Percentiles rank a stretch among this genome's conserved stretches.
These are phyloP conservation scores for Philopotamus ludificatus DNA, from an alignment of 1,140 invertebrate genomes.

Conservation along the genomic window DNA sequence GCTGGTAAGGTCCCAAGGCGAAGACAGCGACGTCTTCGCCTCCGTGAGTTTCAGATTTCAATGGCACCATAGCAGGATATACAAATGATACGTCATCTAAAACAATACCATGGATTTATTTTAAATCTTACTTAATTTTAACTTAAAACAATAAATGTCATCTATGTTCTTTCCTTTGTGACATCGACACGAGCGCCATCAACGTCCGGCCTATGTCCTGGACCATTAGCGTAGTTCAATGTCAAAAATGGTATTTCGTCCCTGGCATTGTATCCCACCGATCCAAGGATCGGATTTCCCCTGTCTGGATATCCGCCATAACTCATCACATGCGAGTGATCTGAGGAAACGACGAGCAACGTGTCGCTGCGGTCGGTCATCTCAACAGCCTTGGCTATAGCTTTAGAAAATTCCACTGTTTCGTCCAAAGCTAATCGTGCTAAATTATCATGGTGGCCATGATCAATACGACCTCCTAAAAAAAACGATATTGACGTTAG, in stretches of 20 bases:
- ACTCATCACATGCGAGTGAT: conserved; percentile 67
- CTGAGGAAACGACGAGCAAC: conserved; percentile 65
- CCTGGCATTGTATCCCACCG: conserved; percentile 48
- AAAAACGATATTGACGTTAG: neutral
- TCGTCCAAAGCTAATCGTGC: conserved; percentile 63
- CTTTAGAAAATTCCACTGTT: conserved; percentile 62
- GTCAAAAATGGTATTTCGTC: conserved; percentile 71
- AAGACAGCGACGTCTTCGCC: conserved; percentile 65
- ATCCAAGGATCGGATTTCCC: conserved; percentile 67
- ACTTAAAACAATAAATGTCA: conserved; percentile 3
- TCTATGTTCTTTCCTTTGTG: conserved; percentile 31
- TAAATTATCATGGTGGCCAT: conserved; percentile 61
- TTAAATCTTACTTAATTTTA: neutral
- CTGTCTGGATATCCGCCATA: conserved; percentile 68
- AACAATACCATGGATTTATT: neutral
- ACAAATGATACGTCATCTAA: conserved; percentile 47
- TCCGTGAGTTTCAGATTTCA: conserved; percentile 57
- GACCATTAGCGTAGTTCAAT: conserved; percentile 74
- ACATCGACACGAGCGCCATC: conserved; percentile 26
- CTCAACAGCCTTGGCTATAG: conserved; percentile 55
- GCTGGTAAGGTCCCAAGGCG: conserved; percentile 59
- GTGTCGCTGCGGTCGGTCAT: conserved; percentile 60
- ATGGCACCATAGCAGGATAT: conserved; percentile 53
- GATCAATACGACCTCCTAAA: conserved; percentile 61
- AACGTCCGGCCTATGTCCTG: conserved; percentile 54